phyloP scores from a whole-genome alignment of 2,113 vertebrate genomes.

The Struthio camelus region DNA sequence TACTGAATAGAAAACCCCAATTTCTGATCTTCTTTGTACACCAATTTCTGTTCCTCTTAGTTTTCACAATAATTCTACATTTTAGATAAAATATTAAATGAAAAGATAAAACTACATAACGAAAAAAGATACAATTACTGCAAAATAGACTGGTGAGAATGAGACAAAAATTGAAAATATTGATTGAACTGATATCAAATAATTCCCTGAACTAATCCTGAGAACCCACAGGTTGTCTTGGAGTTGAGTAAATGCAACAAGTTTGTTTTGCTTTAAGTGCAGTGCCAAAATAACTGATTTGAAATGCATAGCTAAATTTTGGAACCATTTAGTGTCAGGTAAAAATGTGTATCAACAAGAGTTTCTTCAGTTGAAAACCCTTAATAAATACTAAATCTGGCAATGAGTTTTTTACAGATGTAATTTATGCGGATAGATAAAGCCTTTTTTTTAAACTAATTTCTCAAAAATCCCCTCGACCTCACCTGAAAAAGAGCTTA shows the following conservation, averaged over 20 bases:
- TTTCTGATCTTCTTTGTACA: not conserved
- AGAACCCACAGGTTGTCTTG: not conserved
- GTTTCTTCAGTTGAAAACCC: not conserved
- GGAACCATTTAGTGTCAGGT: not conserved
- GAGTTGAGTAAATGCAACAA: not conserved
- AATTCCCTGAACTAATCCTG: not conserved
- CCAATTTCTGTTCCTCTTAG: not conserved
- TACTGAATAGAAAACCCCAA: not conserved
- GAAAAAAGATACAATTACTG: not conserved
- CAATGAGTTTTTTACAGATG: not conserved
- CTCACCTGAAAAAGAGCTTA: not conserved
- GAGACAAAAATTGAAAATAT: not conserved
- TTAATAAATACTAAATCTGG: not conserved
- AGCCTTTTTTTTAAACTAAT: not conserved
- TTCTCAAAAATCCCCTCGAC: not conserved
- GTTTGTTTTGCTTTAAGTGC: not conserved
- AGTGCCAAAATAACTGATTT: not conserved
- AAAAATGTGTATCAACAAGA: not conserved
- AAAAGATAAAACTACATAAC: not conserved
- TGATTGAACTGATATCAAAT: not conserved
- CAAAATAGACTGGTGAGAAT: not conserved
- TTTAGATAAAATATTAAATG: not conserved
- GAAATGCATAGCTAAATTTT: not conserved
- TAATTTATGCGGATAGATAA: not conserved
- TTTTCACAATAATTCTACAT: not conserved